A percentile compares a stretch with the other conserved stretches of the same genome.
Conservation (phyloP, 2,888 invertebrate species). For the Prosopocoilus inquinatus region DNA sequence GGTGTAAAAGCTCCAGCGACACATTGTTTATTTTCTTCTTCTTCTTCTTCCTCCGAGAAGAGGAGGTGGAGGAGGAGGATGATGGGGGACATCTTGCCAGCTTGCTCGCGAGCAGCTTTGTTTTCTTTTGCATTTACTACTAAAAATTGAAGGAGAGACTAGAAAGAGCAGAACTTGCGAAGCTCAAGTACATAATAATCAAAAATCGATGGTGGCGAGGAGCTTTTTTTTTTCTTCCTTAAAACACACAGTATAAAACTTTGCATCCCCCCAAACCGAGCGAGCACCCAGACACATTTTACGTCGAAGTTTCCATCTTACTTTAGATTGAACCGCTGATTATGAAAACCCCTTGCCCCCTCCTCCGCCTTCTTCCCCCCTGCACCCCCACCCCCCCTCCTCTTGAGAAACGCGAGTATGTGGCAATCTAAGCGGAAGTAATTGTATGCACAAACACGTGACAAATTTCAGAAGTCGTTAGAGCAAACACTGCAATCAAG, state of each 20-base stretch:
- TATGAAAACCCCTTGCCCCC: slow-evolving; percentile 11
- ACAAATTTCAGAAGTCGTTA: slow-evolving; percentile 15
- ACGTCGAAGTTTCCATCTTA: slow-evolving; percentile 6
- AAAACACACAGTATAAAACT: no score
- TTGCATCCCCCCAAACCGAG: slow-evolving; percentile 1
- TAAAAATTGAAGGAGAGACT: slow-evolving; percentile 8
- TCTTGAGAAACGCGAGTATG: slow-evolving; percentile 1
- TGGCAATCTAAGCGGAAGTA: slow-evolving; percentile 14
- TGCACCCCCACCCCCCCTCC: no score
- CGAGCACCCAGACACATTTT: slow-evolving; percentile 10
- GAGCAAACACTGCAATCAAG: slow-evolving; percentile 25
- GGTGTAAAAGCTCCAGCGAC: slow-evolving; percentile 18
- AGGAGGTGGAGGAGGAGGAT: no score
- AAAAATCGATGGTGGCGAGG: slow-evolving; percentile 24
- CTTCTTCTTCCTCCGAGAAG: no score
- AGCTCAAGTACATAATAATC: slow-evolving; percentile 23
- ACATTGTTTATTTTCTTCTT: slow-evolving; percentile 21
- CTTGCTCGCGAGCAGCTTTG: neutral
- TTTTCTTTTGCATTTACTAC: slow-evolving; percentile 17
- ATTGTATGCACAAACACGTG: slow-evolving; percentile 24
- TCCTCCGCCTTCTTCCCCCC: neutral
- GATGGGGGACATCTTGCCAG: no score
- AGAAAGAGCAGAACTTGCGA: slow-evolving; percentile 8
- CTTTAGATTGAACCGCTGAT: slow-evolving; percentile 23
- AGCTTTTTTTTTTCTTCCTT: neutral